Conservation (phyloP, 2,113 vertebrate species). For the Heloderma charlesbogerti region DNA sequence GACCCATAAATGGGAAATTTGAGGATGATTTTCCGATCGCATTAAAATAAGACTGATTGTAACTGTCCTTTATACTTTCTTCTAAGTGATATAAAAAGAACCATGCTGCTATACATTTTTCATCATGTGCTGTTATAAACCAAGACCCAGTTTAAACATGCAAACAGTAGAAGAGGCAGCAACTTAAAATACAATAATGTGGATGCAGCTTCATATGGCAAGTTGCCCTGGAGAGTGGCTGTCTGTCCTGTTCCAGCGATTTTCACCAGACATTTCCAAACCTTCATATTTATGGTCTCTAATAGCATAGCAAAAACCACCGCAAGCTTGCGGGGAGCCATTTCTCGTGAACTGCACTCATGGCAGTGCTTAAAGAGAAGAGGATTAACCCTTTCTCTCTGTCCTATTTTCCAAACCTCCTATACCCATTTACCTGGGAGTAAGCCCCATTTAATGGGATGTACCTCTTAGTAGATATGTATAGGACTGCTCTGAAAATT, state of each 20-base stretch:
- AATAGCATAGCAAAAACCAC: background rate
- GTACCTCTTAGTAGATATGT: too few relatives aligned
- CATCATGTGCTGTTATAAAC: background rate
- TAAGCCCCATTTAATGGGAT: background rate
- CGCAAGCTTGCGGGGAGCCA: background rate
- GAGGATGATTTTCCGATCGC: background rate
- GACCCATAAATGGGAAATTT: constrained; percentile 38
- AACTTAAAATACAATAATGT: background rate
- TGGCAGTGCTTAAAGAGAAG: background rate
- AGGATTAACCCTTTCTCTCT: background rate
- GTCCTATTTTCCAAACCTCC: background rate
- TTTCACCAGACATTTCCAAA: background rate
- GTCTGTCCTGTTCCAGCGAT: background rate
- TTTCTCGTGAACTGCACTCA: too few relatives aligned
- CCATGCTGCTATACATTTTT: background rate
- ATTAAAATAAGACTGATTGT: background rate
- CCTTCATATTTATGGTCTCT: background rate
- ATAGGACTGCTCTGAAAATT: too few relatives aligned
- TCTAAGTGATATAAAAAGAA: constrained; percentile 9
- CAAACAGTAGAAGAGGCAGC: background rate
- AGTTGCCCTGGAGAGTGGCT: background rate
- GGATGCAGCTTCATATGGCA: background rate
- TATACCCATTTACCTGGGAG: background rate
- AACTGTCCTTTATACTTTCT: background rate
- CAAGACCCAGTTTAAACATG: background rate